A percentile compares a stretch with the other conserved stretches of the same genome.
Evolutionary conservation across 2,797 vertebrate genomes (phyloP).

Genomic region (Ptychadena robeensis): DNA sequence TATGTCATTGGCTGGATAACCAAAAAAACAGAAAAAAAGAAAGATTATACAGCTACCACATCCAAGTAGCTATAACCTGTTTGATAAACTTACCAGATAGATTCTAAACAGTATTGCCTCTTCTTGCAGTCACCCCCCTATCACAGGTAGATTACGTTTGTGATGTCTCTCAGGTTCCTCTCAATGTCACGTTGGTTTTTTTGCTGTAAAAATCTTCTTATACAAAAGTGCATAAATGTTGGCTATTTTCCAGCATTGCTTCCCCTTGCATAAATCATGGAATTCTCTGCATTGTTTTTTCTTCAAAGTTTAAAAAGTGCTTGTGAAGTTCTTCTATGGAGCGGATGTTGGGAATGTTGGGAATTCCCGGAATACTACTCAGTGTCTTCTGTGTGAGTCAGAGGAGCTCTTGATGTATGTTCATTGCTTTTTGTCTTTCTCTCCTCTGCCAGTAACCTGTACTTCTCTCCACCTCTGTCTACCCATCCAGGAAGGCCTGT

Average conservation of each 20-base stretch:
- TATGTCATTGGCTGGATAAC: no score
- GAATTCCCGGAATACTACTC: background rate
- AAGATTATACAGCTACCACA: no score
- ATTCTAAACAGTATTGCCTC: background rate
- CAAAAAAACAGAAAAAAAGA: no score
- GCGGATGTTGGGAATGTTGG: background rate
- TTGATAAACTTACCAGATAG: background rate
- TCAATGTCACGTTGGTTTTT: background rate
- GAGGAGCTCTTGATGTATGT: background rate
- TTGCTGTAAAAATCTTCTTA: background rate
- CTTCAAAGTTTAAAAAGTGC: background rate
- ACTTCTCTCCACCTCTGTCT: background rate
- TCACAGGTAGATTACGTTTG: no score
- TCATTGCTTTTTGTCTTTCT: background rate
- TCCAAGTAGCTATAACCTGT: no score
- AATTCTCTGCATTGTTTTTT: background rate
- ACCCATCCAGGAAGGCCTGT: slow-evolving; percentile 33
- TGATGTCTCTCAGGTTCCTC: background rate
- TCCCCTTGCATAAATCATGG: background rate
- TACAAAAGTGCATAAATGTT: background rate
- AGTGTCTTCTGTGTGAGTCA: background rate
- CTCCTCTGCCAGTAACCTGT: background rate
- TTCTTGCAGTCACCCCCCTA: background rate
- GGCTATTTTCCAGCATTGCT: background rate
- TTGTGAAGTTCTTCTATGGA: background rate